phyloP scores from a whole-genome alignment of 2,797 vertebrate species.

The Neosalanx taihuensis region DNA sequence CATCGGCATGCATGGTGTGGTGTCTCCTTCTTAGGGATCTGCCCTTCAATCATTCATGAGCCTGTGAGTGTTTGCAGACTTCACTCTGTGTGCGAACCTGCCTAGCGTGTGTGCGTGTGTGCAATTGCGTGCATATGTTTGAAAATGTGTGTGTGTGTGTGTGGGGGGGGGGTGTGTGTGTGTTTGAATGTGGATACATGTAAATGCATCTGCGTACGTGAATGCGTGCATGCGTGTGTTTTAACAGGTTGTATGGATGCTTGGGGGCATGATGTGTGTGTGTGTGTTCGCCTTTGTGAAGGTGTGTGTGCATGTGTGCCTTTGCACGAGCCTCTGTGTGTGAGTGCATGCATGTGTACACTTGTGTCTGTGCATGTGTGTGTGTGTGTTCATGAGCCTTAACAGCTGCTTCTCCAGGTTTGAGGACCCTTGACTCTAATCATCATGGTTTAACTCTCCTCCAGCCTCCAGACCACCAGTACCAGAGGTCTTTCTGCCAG shows the following conservation, averaged over 20 bases:
- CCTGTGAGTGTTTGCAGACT: not conserved
- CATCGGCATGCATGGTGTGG: not conserved
- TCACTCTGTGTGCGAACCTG: not conserved
- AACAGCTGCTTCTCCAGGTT: slow-evolving; percentile 26
- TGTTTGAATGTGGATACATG: too few species aligned
- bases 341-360: not conserved
- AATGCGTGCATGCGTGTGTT: too few species aligned
- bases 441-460: slow-evolving; percentile 7
- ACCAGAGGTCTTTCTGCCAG: not conserved
- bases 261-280: too few species aligned
- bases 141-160: too few species aligned
- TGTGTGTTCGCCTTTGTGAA: too few species aligned
- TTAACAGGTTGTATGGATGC: too few species aligned
- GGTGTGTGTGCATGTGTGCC: too few species aligned
- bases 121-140: too few species aligned
- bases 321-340: too few species aligned
- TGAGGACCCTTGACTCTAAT: slow-evolving; percentile 16
- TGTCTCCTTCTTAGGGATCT: slow-evolving; percentile 14
- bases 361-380: slow-evolving; percentile 1
- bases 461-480: slow-evolving; percentile 6
- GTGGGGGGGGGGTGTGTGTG: too few species aligned
- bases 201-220: not conserved
- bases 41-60: slow-evolving; percentile 46
- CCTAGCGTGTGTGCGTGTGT: not conserved
- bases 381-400: slow-evolving; percentile 12